Base-by-base conservation (phyloP, 2,113 vertebrate species). In the Aptenodytes patagonicus region DNA sequence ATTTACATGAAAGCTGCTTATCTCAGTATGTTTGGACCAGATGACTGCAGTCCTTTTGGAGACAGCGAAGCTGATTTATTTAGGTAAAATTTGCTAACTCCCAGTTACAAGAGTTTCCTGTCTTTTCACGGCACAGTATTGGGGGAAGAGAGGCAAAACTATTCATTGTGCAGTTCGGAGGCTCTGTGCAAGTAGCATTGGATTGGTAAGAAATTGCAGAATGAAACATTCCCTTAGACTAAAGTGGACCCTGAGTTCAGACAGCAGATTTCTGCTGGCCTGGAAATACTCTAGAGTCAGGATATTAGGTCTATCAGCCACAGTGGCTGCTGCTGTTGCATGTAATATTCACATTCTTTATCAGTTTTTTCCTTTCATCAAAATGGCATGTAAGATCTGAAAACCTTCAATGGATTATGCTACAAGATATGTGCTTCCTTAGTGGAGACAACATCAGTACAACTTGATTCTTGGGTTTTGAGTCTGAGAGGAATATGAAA, bases 1-100 rank as follows among this genome's bases (percentile, higher is more conserved):
- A 98, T 99, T 38, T 99, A 99, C 96, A 99, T 99, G 99, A 99
- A 99, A 98, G 99, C 98, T 54, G 98, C 99, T 96, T 99, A 99
- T 98, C 99, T 99, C 98, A 99, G 98, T 98, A 99, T 99, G 99
- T 98, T 99, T 96, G 98, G 97, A 89, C 88, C 98, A 90, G 99
- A 99, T 61, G 99, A 99, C 76, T 98, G 98, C 96, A 99, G 98
- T 96, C 99, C 99, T 5, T 99, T 99, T 32, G 99, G 98, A 85
- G 99, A 99, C 93, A 98, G 97, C 0, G 99, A 99, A 76, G 97
- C 98, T 57, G 98, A 98, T 95, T 97, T 99, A 72, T 99, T 99
- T 98, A 99, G 99, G 99, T 99, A 97, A 96, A 96, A 92, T 65
- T 68, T 88, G 17, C n/a, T 49, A 77, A 34, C 24, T 83, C 24